Conservation (phyloP, 2,113 vertebrate genomes). For the Dasyurus viverrinus region DNA sequence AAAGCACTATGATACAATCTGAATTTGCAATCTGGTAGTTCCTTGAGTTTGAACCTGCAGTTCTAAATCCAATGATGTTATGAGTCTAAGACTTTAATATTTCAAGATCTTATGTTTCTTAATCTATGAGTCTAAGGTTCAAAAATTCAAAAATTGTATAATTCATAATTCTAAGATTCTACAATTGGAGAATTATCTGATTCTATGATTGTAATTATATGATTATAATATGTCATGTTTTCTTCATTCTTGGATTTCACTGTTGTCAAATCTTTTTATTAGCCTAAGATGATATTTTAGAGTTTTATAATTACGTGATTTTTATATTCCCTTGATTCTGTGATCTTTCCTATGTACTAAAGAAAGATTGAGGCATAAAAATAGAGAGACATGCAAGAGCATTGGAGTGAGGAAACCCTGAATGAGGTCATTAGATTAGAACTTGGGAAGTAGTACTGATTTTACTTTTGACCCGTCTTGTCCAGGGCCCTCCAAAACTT, state of each 20-base stretch:
- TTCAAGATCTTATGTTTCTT: not conserved
- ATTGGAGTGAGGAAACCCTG: not conserved
- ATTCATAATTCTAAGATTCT: not conserved
- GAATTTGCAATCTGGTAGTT: not conserved
- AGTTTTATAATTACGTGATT: not conserved
- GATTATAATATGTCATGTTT: not conserved
- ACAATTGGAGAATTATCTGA: not conserved
- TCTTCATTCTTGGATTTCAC: not conserved
- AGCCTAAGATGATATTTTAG: not conserved
- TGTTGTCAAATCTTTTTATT: not conserved
- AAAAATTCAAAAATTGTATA: not conserved
- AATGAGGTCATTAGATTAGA: not conserved
- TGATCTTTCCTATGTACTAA: not conserved
- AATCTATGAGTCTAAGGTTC: not conserved
- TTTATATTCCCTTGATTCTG: not conserved
- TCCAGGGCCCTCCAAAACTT: not conserved
- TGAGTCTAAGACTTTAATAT: not conserved
- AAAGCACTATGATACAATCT: not conserved
- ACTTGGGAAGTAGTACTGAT: not conserved
- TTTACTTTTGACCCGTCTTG: not conserved
- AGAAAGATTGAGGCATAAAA: not conserved
- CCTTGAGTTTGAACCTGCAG: not conserved
- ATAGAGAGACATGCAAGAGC: not conserved
- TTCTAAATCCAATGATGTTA: not conserved
- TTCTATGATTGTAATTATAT: not conserved